phyloP scores from a whole-genome alignment of 2,113 vertebrate genomes.

The Zosterops pallidus region DNA sequence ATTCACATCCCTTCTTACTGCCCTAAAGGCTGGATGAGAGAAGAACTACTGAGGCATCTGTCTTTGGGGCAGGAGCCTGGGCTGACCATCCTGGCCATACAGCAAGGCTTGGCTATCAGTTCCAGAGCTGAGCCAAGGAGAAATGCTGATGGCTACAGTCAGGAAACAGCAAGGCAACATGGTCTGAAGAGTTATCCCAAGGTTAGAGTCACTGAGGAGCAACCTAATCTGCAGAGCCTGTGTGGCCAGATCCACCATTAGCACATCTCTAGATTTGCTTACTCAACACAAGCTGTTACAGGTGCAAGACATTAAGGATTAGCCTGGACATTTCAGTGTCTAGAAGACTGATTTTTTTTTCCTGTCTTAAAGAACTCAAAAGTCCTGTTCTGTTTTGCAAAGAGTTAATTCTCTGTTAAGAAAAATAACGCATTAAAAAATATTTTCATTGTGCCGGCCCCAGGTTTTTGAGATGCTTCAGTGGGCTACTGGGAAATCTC shows the following conservation, averaged over 20 bases:
- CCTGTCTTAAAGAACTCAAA: neutral
- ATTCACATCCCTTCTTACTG: neutral
- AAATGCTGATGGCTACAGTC: neutral
- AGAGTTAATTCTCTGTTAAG: neutral
- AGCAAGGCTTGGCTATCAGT: neutral
- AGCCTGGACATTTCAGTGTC: neutral
- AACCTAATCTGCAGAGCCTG: neutral
- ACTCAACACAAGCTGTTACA: neutral
- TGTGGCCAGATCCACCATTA: neutral
- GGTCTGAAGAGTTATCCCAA: neutral
- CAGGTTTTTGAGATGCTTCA: slow-evolving; percentile 1
- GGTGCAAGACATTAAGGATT: neutral
- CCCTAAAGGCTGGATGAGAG: neutral
- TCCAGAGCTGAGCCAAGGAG: neutral
- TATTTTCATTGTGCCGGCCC: neutral
- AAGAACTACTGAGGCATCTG: neutral
- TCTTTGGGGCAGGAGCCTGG: neutral
- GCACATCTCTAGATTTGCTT: neutral
- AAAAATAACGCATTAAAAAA: neutral
- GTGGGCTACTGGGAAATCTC: slow-evolving; percentile 10
- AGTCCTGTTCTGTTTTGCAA: neutral
- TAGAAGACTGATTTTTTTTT: neutral
- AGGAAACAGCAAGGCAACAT: neutral
- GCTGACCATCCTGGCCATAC: neutral
- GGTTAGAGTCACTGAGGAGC: neutral